phyloP scores from a whole-genome alignment of 2,888 invertebrate genomes.

The Meghimatium bilineatum region DNA sequence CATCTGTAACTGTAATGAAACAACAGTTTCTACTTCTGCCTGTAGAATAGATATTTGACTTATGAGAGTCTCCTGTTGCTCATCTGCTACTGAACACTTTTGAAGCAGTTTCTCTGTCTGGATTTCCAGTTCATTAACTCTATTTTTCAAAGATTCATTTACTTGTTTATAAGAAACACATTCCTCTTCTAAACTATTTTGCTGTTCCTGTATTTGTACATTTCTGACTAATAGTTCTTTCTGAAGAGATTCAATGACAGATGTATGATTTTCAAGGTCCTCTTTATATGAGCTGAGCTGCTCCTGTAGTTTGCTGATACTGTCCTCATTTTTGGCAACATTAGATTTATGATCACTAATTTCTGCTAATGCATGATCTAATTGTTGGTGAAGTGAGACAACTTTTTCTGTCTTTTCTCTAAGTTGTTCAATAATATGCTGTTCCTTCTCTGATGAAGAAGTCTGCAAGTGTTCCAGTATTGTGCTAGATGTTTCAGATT shows the following conservation, averaged over 20 bases:
- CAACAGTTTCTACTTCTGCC: constrained; percentile 28
- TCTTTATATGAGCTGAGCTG: constrained; percentile 10
- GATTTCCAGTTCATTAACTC: not conserved
- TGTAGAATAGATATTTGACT: constrained; percentile 24
- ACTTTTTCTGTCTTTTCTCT: constrained; percentile 31
- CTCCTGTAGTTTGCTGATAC: constrained; percentile 11
- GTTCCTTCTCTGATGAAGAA: constrained; percentile 33
- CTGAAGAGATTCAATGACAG: constrained; percentile 28
- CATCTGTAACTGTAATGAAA: constrained; percentile 32
- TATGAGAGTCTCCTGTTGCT: constrained; percentile 52
- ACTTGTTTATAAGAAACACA: not conserved
- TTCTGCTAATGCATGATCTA: constrained; percentile 6
- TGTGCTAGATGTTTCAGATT: constrained; percentile 18
- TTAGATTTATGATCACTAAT: not conserved
- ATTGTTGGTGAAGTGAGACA: constrained; percentile 35
- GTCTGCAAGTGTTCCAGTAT: constrained; percentile 26
- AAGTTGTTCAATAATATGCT: constrained; percentile 29
- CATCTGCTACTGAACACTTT: constrained; percentile 51
- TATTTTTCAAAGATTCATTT: constrained; percentile 7
- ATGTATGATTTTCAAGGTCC: constrained; percentile 2
- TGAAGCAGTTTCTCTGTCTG: constrained; percentile 52
- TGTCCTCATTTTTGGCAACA: constrained; percentile 2
- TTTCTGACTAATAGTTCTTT: constrained; percentile 13
- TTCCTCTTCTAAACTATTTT: constrained; percentile 17
- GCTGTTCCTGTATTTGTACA: constrained; percentile 18